Evolutionary conservation across 2,113 vertebrate species (phyloP).

Genomic region (Siphamia tubifer): DNA sequence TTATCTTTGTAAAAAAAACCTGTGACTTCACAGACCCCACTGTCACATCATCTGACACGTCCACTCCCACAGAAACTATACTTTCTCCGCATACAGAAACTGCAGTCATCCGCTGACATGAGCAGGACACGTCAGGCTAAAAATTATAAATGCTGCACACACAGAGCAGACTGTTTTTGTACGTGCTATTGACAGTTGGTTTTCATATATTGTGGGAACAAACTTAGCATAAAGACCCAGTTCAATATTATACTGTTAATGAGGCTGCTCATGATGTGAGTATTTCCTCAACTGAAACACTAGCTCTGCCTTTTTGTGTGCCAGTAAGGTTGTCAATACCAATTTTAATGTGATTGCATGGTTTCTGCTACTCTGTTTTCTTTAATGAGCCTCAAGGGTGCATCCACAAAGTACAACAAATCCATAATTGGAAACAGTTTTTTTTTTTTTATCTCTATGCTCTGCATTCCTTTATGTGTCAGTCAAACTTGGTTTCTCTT

Average conservation of each 20-base stretch:
- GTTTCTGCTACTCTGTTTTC: conserved; percentile 24
- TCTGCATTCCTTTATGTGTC: conserved; percentile 36
- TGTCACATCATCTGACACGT: conserved; percentile 49
- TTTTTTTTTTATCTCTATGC: conserved; percentile 31
- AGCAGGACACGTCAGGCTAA: neutral
- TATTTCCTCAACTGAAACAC: neutral
- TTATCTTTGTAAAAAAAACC: conserved; percentile 1
- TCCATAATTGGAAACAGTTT: conserved; percentile 56
- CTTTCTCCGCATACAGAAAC: conserved; percentile 9
- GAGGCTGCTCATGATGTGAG: conserved; percentile 24
- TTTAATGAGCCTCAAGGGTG: conserved; percentile 66
- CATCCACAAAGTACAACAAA: conserved; percentile 47
- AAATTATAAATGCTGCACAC: neutral
- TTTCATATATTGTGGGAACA: conserved; percentile 3
- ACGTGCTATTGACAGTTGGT: neutral
- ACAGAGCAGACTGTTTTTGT: neutral
- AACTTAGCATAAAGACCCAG: neutral
- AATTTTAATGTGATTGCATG: conserved; percentile 23
- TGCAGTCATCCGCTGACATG: conserved; percentile 19
- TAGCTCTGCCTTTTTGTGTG: neutral
- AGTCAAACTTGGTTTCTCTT: conserved; percentile 27
- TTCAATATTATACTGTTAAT: conserved; percentile 37
- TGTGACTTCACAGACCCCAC: conserved; percentile 39
- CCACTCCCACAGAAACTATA: conserved; percentile 22
- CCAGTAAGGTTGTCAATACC: conserved; percentile 25